Evolutionary conservation across 2,797 vertebrate genomes (phyloP).

Genomic region (Falco novaeseelandiae): DNA sequence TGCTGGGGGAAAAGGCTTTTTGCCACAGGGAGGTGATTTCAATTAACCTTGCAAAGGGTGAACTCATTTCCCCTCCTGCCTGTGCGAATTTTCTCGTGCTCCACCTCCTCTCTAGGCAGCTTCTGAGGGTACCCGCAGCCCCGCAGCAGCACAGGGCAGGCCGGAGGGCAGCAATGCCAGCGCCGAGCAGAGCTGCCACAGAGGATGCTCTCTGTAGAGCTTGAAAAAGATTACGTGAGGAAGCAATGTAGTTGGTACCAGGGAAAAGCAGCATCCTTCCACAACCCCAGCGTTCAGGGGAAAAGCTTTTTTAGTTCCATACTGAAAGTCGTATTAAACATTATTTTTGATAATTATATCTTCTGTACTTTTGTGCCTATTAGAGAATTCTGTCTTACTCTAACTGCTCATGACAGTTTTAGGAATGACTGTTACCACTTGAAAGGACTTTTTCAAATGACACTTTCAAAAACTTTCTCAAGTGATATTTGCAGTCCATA

Average conservation of each 20-base stretch:
- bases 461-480: neutral
- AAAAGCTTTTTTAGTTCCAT: neutral
- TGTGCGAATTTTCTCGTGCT: neutral
- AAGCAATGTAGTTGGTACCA: neutral
- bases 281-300: neutral
- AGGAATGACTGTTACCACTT: neutral
- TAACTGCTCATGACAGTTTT: neutral
- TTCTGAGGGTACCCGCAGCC: neutral
- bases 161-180: neutral
- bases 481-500: neutral
- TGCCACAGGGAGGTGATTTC: slow-evolving; percentile 19
- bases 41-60: slow-evolving; percentile 48
- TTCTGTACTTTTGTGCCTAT: neutral
- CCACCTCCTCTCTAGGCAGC: neutral
- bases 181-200: fast-evolving
- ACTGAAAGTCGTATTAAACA: fast-evolving
- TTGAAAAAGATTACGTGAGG: neutral
- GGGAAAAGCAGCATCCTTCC: neutral
- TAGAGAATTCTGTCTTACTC: neutral
- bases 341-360: fast-evolving
- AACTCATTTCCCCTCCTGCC: slow-evolving; percentile 6
- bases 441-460: neutral
- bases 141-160: neutral
- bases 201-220: neutral
- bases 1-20: neutral